Evolutionary conservation across 2,797 vertebrate genomes (phyloP), one percentile per base, ranked within the genome.

Genomic region (Varecia variegata): DNA sequence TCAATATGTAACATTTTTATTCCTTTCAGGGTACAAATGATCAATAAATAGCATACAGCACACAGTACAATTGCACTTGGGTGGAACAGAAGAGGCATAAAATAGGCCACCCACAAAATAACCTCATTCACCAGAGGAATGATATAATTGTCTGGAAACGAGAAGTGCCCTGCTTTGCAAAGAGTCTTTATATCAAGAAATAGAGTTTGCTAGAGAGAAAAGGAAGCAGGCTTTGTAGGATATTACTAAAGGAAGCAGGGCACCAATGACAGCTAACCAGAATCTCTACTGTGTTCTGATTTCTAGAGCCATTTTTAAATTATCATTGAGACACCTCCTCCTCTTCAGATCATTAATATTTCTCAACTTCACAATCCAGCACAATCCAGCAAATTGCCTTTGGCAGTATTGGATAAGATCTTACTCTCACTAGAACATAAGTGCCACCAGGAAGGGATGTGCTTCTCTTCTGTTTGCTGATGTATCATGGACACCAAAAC

Each of bases 81-180:
- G 35, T 50, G 7, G 50, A 87, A 73, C 11, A 23, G 32, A 81
- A 88, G 40, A 87, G 35, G 38, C 23, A 40, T 83, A 88, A 94
- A 87, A 68, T 27, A 93, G 62, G 54, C 70, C 54, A 85, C 40
- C 7, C 40, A 85, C 62, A 87, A 93, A 93, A 97, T 71, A 93
- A 81, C 30, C 15, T 87, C 21, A 58, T 77, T 92, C 71, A 74
- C 52, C 71, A 85, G 76, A 96, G 54, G 35, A 94, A 81, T 92
- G n/a, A 91, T 32, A 85, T 23, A 88, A 86, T 91, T 86, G 65
- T 77, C 32, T 68, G 35, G 35, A 85, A 96, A 94, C 76, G 18
- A 85, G 47, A 94, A 76, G 7, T 50, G 20, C 32, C 73, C 35
- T 79, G 52, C 58, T 21, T 89, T 89, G 47, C 54, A 56, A 94